Conservation (phyloP, 2,797 vertebrate genomes). For the Myotis myotis region DNA sequence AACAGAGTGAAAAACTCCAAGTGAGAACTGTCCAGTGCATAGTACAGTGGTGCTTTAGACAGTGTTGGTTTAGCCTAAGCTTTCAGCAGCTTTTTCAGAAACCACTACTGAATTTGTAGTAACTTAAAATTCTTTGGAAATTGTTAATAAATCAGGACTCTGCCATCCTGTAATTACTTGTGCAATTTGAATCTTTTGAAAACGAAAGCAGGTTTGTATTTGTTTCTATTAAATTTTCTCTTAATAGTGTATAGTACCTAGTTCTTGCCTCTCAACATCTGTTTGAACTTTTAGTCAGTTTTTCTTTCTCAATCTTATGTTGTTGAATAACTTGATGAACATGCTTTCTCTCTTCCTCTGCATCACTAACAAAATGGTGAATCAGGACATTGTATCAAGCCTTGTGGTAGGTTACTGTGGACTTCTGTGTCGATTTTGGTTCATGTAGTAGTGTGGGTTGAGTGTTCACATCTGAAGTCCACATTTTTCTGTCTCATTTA, state of each 20-base stretch:
- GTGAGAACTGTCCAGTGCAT: neutral
- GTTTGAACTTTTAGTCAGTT: constrained; percentile 22
- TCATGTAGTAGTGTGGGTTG: neutral
- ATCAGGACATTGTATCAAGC: neutral
- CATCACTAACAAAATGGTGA: neutral
- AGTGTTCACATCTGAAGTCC: neutral
- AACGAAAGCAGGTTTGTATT: constrained; percentile 2
- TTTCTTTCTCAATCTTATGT: neutral
- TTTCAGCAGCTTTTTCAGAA: constrained; percentile 33
- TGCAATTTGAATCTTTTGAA: constrained; percentile 15
- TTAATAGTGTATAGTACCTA: neutral
- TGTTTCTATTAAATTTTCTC: neutral
- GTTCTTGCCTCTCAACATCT: neutral
- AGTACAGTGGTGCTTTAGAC: neutral
- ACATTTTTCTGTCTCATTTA: neutral
- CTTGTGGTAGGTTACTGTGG: neutral
- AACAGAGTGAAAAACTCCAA: neutral
- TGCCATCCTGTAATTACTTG: neutral
- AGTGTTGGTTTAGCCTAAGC: neutral
- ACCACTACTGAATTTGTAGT: neutral
- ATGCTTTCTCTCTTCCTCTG: constrained; percentile 10
- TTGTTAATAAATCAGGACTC: constrained; percentile 29
- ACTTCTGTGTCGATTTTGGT: neutral
- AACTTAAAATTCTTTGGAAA: constrained; percentile 33
- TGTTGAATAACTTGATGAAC: constrained; percentile 17